A percentile compares a stretch with the other conserved stretches of the same genome.
Evolutionary conservation across 2,113 vertebrate genomes (phyloP).

Genomic region (Nanorana parkeri): DNA sequence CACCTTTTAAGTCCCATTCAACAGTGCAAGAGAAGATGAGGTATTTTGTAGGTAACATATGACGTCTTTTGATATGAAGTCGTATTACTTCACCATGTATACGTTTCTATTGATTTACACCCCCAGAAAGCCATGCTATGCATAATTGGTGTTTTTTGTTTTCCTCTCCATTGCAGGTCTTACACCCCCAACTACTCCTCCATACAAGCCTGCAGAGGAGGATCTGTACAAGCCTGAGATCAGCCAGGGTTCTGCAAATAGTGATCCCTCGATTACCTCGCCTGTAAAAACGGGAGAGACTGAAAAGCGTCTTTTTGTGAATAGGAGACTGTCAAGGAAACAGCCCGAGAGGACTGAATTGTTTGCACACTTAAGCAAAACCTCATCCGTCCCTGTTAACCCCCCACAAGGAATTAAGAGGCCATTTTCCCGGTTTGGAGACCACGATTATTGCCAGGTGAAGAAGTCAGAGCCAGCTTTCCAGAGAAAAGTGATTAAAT

Average conservation of each 20-base stretch:
- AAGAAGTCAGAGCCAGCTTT: conserved; percentile 71
- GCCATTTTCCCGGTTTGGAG: conserved; percentile 82
- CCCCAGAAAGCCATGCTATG: too few relatives aligned
- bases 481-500: conserved; percentile 78
- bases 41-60: too few relatives aligned
- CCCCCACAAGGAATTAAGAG: conserved; percentile 71
- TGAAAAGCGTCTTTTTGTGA: conserved; percentile 62
- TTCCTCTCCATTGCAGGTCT: conserved; percentile 78
- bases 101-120: too few relatives aligned
- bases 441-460: conserved; percentile 96
- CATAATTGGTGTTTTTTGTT: conserved; percentile 54
- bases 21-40: too few relatives aligned
- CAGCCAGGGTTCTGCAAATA: conserved; percentile 68
- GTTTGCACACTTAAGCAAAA: conserved; percentile 85
- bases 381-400: conserved; percentile 64
- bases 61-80: background rate
- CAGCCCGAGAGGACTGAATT: conserved; percentile 91
- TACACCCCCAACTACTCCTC: conserved; percentile 94
- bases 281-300: background rate
- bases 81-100: background rate
- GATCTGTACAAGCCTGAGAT: conserved; percentile 93
- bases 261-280: conserved; percentile 50
- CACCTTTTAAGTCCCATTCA: too few relatives aligned
- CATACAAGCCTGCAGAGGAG: conserved; percentile 92
- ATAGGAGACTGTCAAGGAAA: conserved; percentile 76